Percentiles rank a stretch among this genome's conserved stretches.
Evolutionary conservation across 2,113 vertebrate species (phyloP).

Genomic region (Ahaetulla prasina): DNA sequence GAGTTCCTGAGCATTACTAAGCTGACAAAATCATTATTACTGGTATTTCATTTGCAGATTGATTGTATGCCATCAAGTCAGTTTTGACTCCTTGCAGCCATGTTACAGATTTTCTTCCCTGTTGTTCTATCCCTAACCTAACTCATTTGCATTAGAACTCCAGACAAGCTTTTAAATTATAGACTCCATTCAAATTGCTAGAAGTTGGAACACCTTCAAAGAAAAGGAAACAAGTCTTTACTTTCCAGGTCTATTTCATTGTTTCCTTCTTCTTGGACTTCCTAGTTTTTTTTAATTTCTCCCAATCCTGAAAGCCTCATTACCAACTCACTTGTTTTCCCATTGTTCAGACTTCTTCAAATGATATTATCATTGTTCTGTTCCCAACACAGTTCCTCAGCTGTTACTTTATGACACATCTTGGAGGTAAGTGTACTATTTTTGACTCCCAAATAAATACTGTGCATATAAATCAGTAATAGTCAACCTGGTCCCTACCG

Average conservation of each 20-base stretch:
- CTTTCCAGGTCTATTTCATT: neutral
- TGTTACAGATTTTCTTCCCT: neutral
- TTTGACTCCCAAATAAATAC: neutral
- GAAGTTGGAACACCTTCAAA: neutral
- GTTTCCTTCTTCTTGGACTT: neutral
- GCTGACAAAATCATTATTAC: neutral
- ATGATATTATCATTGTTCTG: neutral
- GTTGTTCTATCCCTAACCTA: neutral
- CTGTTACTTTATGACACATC: neutral
- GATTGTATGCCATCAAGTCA: neutral
- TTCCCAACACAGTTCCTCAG: neutral
- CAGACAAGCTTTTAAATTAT: neutral
- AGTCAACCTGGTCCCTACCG: too few relatives aligned
- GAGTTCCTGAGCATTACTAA: neutral
- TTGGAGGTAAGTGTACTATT: neutral
- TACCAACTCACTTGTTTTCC: neutral
- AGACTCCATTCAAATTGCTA: neutral
- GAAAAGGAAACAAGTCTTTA: neutral
- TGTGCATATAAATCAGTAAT: too few relatives aligned
- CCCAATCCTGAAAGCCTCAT: neutral
- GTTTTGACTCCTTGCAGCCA: neutral
- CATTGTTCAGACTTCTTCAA: neutral
- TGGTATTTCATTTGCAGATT: neutral
- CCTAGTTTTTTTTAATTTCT: neutral
- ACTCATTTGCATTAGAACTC: neutral